Evolutionary conservation across 2,888 invertebrate species (phyloP).

Genomic region (Andricus curvator): DNA sequence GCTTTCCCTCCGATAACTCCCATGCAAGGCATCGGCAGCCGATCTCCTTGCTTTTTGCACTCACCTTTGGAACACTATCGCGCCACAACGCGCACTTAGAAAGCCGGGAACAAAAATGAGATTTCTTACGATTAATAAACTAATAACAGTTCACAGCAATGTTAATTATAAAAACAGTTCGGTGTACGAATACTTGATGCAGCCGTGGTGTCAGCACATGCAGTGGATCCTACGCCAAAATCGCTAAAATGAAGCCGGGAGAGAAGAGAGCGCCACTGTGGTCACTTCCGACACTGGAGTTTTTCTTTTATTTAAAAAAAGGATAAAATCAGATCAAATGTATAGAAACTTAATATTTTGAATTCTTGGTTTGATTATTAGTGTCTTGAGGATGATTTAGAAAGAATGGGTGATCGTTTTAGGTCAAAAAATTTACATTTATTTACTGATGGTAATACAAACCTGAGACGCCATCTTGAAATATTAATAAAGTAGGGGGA

Average conservation of each 20-base stretch:
- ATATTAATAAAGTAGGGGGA: too few relatives aligned
- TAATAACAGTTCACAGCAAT: slow-evolving; percentile 64
- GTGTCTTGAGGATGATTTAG: too few relatives aligned
- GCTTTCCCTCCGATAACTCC: slow-evolving; percentile 55
- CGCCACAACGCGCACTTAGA: slow-evolving; percentile 52
- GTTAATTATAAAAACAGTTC: slow-evolving; percentile 72
- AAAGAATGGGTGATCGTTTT: too few relatives aligned
- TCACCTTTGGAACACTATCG: slow-evolving; percentile 55
- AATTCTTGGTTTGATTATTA: too few relatives aligned
- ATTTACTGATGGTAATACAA: too few relatives aligned
- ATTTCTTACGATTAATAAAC: slow-evolving; percentile 56
- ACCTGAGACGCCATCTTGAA: too few relatives aligned
- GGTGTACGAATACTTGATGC: slow-evolving; percentile 65
- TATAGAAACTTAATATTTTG: too few relatives aligned
- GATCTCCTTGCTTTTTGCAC: slow-evolving; percentile 53
- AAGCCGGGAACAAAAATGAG: slow-evolving; percentile 53
- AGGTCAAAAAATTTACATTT: too few relatives aligned
- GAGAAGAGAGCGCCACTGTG: neutral
- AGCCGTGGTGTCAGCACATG: slow-evolving; percentile 71
- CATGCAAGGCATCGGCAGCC: slow-evolving; percentile 57
- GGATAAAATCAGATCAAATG: neutral
- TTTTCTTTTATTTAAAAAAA: neutral
- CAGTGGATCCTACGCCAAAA: slow-evolving; percentile 65
- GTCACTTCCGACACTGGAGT: neutral
- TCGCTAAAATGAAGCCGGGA: slow-evolving; percentile 49